Conservation (phyloP, 1,140 invertebrate species). For the Macrocentrus cingulum region DNA sequence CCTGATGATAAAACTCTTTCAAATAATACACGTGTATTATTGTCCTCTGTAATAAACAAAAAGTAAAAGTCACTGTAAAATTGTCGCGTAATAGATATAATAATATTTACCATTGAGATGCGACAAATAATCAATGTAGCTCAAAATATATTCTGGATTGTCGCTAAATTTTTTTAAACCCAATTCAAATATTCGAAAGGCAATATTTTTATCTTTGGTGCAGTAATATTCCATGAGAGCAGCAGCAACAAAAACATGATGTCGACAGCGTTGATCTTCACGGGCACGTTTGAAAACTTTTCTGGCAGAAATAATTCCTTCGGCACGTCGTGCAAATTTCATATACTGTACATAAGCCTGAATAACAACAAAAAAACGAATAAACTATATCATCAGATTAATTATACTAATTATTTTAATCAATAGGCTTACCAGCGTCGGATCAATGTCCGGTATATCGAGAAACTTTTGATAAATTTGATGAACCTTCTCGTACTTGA, state of each 20-base stretch:
- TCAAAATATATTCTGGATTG: conserved; percentile 91
- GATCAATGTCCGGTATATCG: conserved; percentile 87
- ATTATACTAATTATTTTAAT: conserved; percentile 18
- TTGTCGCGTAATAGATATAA: too few species aligned
- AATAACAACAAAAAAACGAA: conserved; percentile 11
- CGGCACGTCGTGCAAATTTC: conserved; percentile 95
- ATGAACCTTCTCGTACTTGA: conserved; percentile 97
- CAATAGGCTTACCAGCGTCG: conserved; percentile 76
- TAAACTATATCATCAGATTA: not conserved
- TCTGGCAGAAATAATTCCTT: conserved; percentile 96
- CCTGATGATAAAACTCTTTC: conserved; percentile 94
- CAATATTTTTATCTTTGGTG: conserved; percentile 98
- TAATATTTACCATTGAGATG: conserved; percentile 88
- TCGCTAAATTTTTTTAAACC: conserved; percentile 96
- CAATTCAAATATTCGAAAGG: conserved; percentile 97
- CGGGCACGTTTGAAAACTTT: conserved; percentile 93
- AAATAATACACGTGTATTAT: conserved; percentile 97
- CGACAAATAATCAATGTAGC: conserved; percentile 96
- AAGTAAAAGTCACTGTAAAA: too few species aligned
- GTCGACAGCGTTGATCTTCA: conserved; percentile 82
- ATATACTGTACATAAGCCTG: conserved; percentile 98
- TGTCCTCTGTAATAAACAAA: conserved; percentile 79
- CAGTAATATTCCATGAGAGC: conserved; percentile 99
- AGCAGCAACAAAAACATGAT: conserved; percentile 95
- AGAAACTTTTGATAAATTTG: conserved; percentile 93